Evolutionary conservation across 2,888 invertebrate genomes (phyloP), one percentile per base, ranked within the genome.

Genomic region (Drosophila kokeensis): DNA sequence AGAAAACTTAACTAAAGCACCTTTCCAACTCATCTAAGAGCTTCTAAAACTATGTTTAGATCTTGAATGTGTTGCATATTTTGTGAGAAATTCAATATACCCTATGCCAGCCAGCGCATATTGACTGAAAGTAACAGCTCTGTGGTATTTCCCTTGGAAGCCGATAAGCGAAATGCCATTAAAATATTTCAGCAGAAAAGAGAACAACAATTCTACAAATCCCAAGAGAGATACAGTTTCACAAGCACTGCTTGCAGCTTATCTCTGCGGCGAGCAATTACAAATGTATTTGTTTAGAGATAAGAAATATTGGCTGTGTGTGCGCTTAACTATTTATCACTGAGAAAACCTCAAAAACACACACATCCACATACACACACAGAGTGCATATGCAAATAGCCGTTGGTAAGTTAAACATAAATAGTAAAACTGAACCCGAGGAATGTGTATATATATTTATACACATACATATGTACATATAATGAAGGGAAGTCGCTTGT

Each of bases 331-430:
- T 55, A 38, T 48, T 59, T 76, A 75, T 75, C 68, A 36, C 24
- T 50, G 36, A 21, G n/a, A 45, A 57, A 62, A 57, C 38, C 55
- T 30, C 57, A 58, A 60, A 58, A 60, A 60, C 54, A 10, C 30
- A 11, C 24, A 36, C 48, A 38, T 8, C 4, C n/a, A 21, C 4
- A 15, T 0, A 42, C 42, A n/a, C n/a, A n/a, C 40, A 42, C 42
- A 34, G 11, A 24, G 15, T 42, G 32, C 52, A 50, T 63, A 73
- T 78, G 79, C 79, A 76, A 79, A 76, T 78, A 73, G 61, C 42
- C 59, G 49, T 57, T 49, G 68, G 40, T 57, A 34, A 67, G 34
- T 45, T 49, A 66, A 70, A 45, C 61, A 69, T 58, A 58, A 65
- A 54, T 42, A 68, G 57, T 29, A 40, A 59, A 66, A 36, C 38